A percentile compares a stretch with the other conserved stretches of the same genome.
These are phyloP conservation scores for Maccullochella peelii DNA, from an alignment of 2,113 vertebrate species.

Conservation along the genomic window DNA sequence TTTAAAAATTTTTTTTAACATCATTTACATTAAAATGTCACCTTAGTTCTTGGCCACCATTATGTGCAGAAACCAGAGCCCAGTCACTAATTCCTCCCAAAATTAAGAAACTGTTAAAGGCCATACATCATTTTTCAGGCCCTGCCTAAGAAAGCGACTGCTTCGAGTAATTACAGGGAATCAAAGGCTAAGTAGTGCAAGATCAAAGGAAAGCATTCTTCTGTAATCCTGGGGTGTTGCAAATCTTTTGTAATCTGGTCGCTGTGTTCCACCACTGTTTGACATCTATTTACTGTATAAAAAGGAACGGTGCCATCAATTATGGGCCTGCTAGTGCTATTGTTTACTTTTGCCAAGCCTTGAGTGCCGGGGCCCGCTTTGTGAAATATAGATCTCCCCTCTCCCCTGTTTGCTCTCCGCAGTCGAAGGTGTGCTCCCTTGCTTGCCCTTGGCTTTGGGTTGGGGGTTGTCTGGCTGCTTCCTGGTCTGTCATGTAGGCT, in stretches of 20 bases:
- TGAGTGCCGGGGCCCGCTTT: constrained; percentile 73
- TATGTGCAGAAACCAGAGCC: constrained; percentile 24
- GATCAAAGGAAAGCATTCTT: constrained; percentile 84
- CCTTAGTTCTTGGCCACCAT: not conserved
- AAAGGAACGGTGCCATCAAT: constrained; percentile 81
- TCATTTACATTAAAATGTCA: not conserved
- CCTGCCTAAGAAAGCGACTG: constrained; percentile 57
- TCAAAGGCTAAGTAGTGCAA: constrained; percentile 79
- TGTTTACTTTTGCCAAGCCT: constrained; percentile 81
- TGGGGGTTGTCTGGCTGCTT: constrained; percentile 61
- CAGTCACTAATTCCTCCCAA: constrained; percentile 43
- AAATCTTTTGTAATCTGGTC: constrained; percentile 83
- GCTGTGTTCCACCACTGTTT: constrained; percentile 79
- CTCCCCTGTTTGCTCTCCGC: constrained; percentile 77
- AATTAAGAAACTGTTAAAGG: constrained; percentile 75
- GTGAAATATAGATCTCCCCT: constrained; percentile 73
- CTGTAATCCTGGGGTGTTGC: constrained; percentile 82
- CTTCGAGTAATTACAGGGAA: constrained; percentile 82
- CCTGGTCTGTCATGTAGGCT: constrained; percentile 68
- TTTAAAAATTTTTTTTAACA: not conserved
- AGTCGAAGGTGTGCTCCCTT: constrained; percentile 76
- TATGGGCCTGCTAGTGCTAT: constrained; percentile 68
- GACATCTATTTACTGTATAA: constrained; percentile 86
- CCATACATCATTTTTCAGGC: constrained; percentile 72
- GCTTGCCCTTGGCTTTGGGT: constrained; percentile 76